Evolutionary conservation across 2,113 vertebrate genomes (phyloP), one percentile per base, ranked within the genome.

Genomic region (Mirounga angustirostris): DNA sequence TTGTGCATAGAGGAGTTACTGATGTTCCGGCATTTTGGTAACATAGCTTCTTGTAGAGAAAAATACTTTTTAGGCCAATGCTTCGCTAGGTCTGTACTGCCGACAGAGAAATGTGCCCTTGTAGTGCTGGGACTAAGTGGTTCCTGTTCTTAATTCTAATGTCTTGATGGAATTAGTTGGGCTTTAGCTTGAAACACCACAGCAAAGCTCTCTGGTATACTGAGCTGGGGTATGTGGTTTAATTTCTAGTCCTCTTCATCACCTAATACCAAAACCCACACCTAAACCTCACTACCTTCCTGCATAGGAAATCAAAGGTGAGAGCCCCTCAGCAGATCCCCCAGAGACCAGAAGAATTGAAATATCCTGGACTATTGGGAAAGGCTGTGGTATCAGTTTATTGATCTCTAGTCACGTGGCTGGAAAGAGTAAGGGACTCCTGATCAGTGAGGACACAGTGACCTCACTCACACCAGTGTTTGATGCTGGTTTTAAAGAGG

Each of bases 1-100:
- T 94, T 81, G 26, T 22, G 71, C 78, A n/a, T 7, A 95, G 71
- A 84, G 69, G 73, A 89, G 18, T 78, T 95, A 89, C 22, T 95
- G 36, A 50, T 67, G 26, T 59, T 71, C 52, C 52, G 54, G 54
- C 4, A 5, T 61, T 50, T 81, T 95, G 30, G n/a, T 65, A 91
- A 74, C 30, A 30, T 83, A 88, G 18, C 71, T 96, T 84, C 46
- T 85, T 40, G 24, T 14, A 80, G 52, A 89, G 73, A 56, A 79
- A 84, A 93, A 36, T 90, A 22, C 11, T 67, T 80, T 50, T 52
- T 24, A 30, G 19, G 65, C 28, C 50, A 90, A 24, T 28, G 9
- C 26, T 90, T 18, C 76, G 21, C 26, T 59, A 94, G 21, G 36
- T 87, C 67, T 67, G 80, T 80, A 18, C 26, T 71, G 21, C 18